Percentiles rank a stretch among this genome's conserved stretches.
These are phyloP conservation scores for Pheucticus melanocephalus DNA, from an alignment of 2,113 vertebrate genomes.

Conservation along the genomic window DNA sequence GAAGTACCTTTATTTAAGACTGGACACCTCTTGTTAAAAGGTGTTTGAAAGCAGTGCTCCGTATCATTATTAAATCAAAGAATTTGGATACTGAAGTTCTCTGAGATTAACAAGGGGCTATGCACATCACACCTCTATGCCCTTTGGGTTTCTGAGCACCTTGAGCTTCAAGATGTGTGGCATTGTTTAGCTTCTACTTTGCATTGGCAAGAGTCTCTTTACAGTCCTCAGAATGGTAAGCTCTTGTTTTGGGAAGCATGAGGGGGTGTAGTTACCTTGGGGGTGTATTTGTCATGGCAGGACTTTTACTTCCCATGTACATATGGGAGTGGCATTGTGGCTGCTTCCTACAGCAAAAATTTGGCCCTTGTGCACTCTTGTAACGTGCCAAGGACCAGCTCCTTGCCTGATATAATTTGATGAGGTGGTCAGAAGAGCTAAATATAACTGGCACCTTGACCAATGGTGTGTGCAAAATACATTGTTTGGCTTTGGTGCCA, in stretches of 20 bases:
- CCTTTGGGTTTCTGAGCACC: neutral
- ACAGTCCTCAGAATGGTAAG: neutral
- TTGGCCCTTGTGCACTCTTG: neutral
- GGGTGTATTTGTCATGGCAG: neutral
- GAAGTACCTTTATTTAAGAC: neutral
- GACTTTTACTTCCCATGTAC: accelerated
- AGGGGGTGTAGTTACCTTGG: neutral
- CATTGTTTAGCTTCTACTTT: neutral
- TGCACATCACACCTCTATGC: neutral
- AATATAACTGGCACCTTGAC: neutral
- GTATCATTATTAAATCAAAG: neutral
- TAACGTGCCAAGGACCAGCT: neutral
- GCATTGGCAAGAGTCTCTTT: neutral
- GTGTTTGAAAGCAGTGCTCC: neutral
- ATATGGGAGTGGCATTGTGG: neutral
- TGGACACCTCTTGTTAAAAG: neutral
- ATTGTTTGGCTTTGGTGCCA: neutral
- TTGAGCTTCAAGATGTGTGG: neutral
- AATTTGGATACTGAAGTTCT: neutral
- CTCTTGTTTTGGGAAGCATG: neutral
- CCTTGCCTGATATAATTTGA: neutral
- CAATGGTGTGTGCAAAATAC: neutral
- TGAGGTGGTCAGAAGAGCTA: neutral
- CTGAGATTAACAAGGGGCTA: neutral
- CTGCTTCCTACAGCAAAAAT: neutral